Evolutionary conservation across 2,888 invertebrate genomes (phyloP).

Genomic region (Therioaphis trifolii): DNA sequence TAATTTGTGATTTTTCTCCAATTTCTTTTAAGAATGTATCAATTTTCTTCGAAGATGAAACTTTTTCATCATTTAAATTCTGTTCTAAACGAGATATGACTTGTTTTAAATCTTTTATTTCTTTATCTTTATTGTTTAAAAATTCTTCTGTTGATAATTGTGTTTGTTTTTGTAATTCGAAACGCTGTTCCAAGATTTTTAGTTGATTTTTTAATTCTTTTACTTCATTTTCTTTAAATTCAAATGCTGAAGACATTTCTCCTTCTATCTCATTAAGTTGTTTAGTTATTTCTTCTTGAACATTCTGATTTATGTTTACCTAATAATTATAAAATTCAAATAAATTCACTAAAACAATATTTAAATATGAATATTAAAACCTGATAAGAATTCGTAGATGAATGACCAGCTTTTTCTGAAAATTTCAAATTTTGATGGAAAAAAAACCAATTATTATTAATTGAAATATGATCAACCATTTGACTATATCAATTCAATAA

Average conservation of each 20-base stretch:
- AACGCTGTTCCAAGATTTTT: conserved; percentile 60
- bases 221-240: conserved; percentile 56
- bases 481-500: too few species aligned
- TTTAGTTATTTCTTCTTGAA: conserved; percentile 54
- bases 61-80: conserved; percentile 50
- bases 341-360: background rate
- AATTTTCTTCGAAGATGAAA: conserved; percentile 61
- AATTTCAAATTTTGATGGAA: background rate
- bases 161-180: conserved; percentile 62
- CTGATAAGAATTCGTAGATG: conserved; percentile 52
- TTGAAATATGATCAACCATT: too few species aligned
- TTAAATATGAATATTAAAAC: background rate
- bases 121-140: conserved; percentile 56
- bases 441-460: background rate
- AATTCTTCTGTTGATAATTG: conserved; percentile 49
- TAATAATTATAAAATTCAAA: conserved; percentile 9
- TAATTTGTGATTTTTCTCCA: conserved; percentile 37
- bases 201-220: conserved; percentile 58
- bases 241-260: conserved; percentile 60
- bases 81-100: conserved; percentile 60
- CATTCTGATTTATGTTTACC: conserved; percentile 52
- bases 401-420: conserved; percentile 54
- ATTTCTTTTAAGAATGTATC: conserved; percentile 58
- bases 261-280: conserved; percentile 63
- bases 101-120: conserved; percentile 62